Base-by-base conservation (phyloP, 2,797 vertebrate genomes). In the Semotilus atromaculatus region DNA sequence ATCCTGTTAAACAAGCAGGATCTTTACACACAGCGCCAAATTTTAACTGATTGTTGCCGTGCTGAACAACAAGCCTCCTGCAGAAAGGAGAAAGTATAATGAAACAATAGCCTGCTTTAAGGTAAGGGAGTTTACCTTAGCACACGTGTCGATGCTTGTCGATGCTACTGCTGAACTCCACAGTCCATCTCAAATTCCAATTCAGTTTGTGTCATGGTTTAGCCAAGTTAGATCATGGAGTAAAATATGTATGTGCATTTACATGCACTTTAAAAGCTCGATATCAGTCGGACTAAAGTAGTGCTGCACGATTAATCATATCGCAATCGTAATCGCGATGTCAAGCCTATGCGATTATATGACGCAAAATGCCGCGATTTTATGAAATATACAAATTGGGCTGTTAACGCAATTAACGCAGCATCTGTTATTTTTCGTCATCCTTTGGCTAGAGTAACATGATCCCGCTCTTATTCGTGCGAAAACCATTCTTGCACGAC, bases 131-230 rank as follows among this genome's bases (percentile, higher is more conserved):
- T 55, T 73, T 23, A 43, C 16, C 4, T 31, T 1, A 31, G 6
- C 2, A 9, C 82, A 55, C 82, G 48, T 83, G 82, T 83, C 11
- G 18, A 31, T 68, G 62, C 82, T 68, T 83, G 82, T 58, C 60
- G 40, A 23, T 23, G 23, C n/a, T n/a, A 31, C 60, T 19, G 38
- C 26, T 38, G 31, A 11, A 13, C 21, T 45, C 36, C 36, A 26
- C 36, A 26, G n/a, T 40, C 34, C 10, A 26, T 51, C n/a, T 71
- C 34, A 40, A 11, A 71, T 34, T 73, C 13, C 23, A 62, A 7
- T 5, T 45, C 13, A 55, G 10, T 40, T 43, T 60, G 31, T 38
- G 31, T 38, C 23, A 23, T n/a, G 60, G 4, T 16, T 77, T 34
- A 5, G 34, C 3, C 3, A 7, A 60, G 21, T 18, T 34, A n/a